Conservation (phyloP, 2,888 invertebrate genomes). For the Escarpia spicata region DNA sequence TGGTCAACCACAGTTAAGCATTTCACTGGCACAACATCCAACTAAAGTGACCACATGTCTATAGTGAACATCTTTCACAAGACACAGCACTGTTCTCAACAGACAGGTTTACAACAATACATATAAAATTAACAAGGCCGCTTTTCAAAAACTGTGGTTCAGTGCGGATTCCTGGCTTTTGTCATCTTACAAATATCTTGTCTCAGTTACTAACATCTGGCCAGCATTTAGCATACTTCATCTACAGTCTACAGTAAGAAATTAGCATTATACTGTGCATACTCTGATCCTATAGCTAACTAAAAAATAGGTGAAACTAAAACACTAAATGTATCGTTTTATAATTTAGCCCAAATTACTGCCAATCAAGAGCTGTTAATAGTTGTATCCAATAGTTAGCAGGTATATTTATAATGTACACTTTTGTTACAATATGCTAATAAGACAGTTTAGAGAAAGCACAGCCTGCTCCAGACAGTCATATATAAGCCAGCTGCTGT, state of each 20-base stretch:
- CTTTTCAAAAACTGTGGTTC: no score
- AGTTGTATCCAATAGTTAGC: not conserved
- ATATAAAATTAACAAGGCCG: no score
- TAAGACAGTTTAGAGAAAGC: not conserved
- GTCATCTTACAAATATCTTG: no score
- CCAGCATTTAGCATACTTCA: no score
- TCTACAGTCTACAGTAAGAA: not conserved
- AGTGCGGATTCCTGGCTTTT: no score
- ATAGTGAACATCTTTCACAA: no score
- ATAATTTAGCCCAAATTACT: not conserved
- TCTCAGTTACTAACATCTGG: no score
- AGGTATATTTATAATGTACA: not conserved
- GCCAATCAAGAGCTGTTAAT: not conserved
- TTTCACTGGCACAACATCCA: no score
- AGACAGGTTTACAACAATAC: no score
- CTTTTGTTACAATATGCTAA: not conserved
- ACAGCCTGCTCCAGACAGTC: not conserved
- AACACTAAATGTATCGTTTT: not conserved
- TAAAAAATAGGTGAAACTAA: not conserved
- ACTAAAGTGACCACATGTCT: no score
- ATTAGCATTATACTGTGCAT: not conserved
- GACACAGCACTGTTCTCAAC: no score
- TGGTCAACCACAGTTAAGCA: no score
- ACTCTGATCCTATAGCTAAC: not conserved
- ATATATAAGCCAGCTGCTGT: not conserved